phyloP scores from a whole-genome alignment of 2,113 vertebrate genomes.

The Anas platyrhynchos region DNA sequence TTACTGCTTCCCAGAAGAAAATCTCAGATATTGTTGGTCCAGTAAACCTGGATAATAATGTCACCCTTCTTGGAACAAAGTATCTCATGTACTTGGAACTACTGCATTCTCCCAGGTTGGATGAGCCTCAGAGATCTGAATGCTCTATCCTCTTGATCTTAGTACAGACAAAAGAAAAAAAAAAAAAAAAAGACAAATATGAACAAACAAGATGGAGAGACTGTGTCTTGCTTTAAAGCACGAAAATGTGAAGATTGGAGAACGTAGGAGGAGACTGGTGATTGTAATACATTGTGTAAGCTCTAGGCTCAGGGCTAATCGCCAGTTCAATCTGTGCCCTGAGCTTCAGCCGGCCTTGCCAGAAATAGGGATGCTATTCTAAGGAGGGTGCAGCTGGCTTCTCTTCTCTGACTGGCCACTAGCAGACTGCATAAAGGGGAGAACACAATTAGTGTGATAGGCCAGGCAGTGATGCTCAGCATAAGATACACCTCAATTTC shows the following conservation, averaged over 20 bases:
- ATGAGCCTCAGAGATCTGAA: neutral
- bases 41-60: neutral
- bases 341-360: neutral
- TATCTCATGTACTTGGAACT: neutral
- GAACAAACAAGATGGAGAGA: neutral
- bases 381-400: conserved; percentile 22
- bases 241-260: neutral
- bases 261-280: neutral
- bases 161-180: neutral
- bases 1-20: neutral
- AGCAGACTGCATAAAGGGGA: neutral
- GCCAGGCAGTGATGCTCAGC: neutral
- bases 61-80: neutral
- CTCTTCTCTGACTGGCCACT: neutral
- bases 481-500: neutral
- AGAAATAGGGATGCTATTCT: conserved; percentile 52
- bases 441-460: neutral
- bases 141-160: neutral
- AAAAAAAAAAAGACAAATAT: neutral
- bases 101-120: neutral
- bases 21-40: neutral
- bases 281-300: neutral
- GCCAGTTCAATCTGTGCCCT: conserved; percentile 9
- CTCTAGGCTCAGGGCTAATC: conserved; percentile 17
- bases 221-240: neutral